Base-by-base conservation (phyloP, 2,113 vertebrate species). In the Proteles cristata region DNA sequence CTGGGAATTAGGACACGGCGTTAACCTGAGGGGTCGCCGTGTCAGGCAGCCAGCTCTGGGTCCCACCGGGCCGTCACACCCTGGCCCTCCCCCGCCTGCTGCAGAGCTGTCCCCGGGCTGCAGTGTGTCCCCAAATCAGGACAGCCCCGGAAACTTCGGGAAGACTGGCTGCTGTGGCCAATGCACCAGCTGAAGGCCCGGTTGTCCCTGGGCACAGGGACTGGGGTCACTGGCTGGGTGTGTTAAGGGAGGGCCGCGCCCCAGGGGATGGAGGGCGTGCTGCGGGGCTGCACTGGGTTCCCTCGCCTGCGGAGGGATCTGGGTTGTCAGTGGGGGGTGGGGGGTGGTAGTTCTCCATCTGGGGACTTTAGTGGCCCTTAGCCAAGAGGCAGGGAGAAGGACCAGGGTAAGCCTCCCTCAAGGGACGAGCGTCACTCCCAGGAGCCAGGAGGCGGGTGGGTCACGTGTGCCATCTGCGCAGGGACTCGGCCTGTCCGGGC, bases 1-100 rank as follows among this genome's bases (percentile, higher is more conserved):
- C n/a, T 1, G 7, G 53, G 25, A 33, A 55, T 23, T 11, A 26
- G 33, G 82, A 17, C 28, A 1, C 0, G 25, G 9, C 0, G 0
- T 7, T 11, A 10, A 21, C 23, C 21, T 2, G 21, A 23, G 50
- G 39, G 19, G 33, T 33, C 73, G 43, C 48, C n/a, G 8, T 17
- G 10, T 3, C 23, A 10, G 12, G 11, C 76, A 43, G 23, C 50
- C 4, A 50, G 76, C 21, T 11, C 55, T 16, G 11, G 3, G 5
- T 12, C 15, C 14, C 17, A 4, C 0, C 12, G 68, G 23, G 28
- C 7, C 2, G 31, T 2, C 19, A 0, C 31, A 3, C 5, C 28
- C 12, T 6, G 23, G 19, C 19, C 28, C 58, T 8, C 1, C 17
- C 9, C 4, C 8, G 10, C 4, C 31, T 16, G 0, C 2, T 1